These are phyloP conservation scores for Pithecia hirsuta DNA, from an alignment of 2,797 vertebrate species.

Conservation along the genomic window DNA sequence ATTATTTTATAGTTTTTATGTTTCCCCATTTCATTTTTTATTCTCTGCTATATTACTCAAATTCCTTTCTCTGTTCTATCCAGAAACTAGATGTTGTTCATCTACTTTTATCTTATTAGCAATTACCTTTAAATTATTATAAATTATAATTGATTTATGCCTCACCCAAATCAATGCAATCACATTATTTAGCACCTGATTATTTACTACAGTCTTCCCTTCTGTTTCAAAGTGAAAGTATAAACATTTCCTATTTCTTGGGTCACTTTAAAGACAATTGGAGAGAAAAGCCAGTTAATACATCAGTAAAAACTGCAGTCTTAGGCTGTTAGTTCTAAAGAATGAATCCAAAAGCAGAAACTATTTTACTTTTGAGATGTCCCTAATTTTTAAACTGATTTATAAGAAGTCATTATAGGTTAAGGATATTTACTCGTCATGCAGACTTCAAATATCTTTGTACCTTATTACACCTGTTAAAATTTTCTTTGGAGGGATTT, in stretches of 20 bases:
- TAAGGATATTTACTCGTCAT: background rate
- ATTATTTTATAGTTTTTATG: background rate
- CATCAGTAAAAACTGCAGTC: background rate
- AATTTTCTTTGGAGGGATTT: background rate
- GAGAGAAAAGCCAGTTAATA: conserved; percentile 16
- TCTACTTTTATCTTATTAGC: background rate
- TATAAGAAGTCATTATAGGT: background rate
- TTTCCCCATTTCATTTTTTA: background rate
- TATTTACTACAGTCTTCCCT: background rate
- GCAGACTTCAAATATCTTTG: background rate
- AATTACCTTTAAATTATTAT: background rate
- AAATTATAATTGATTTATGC: background rate
- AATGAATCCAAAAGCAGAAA: background rate
- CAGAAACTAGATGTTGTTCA: background rate
- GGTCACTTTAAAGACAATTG: background rate
- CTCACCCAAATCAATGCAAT: background rate
- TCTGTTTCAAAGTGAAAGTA: conserved; percentile 20
- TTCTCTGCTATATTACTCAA: background rate
- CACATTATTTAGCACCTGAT: background rate
- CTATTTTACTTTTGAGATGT: background rate
- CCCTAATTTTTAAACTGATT: conserved; percentile 9
- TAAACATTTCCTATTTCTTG: conserved; percentile 14
- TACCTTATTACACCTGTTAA: background rate
- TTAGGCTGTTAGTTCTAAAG: background rate
- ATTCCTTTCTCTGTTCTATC: background rate